These are phyloP conservation scores for Pseudopipra pipra DNA, from an alignment of 2,113 vertebrate genomes.

Conservation along the genomic window DNA sequence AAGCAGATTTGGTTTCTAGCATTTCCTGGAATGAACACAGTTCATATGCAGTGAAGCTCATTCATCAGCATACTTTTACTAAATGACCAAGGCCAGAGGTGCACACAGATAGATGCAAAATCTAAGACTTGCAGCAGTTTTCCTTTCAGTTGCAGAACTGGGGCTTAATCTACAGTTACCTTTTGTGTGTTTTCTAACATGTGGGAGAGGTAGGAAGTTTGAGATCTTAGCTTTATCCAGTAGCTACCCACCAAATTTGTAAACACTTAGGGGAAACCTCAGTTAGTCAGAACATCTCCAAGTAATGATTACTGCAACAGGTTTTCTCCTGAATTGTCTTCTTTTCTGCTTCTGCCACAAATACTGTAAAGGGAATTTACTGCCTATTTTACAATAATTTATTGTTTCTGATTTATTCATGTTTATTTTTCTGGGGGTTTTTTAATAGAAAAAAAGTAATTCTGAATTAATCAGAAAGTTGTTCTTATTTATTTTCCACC, in stretches of 20 bases:
- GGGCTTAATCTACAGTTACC: background rate
- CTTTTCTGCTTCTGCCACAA: background rate
- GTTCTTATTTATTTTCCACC: background rate
- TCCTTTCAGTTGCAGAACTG: background rate
- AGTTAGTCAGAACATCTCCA: conserved; percentile 26
- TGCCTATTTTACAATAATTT: background rate
- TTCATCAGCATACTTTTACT: background rate
- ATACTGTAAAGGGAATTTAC: background rate
- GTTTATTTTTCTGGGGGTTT: background rate
- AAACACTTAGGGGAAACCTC: background rate
- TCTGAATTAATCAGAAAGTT: background rate
- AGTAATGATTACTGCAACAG: background rate
- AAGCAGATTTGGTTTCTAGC: background rate
- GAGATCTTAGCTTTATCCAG: background rate
- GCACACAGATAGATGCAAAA: background rate
- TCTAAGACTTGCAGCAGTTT: background rate
- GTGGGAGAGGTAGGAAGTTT: background rate
- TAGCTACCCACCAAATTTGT: background rate
- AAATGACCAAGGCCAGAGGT: background rate
- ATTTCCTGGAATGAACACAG: background rate
- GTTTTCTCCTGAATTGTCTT: conserved; percentile 12
- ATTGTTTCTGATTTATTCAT: background rate
- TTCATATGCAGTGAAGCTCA: background rate
- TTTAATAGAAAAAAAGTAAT: background rate
- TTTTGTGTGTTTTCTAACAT: background rate